phyloP scores from a whole-genome alignment of 2,113 vertebrate genomes.

The Silurus asotus region DNA sequence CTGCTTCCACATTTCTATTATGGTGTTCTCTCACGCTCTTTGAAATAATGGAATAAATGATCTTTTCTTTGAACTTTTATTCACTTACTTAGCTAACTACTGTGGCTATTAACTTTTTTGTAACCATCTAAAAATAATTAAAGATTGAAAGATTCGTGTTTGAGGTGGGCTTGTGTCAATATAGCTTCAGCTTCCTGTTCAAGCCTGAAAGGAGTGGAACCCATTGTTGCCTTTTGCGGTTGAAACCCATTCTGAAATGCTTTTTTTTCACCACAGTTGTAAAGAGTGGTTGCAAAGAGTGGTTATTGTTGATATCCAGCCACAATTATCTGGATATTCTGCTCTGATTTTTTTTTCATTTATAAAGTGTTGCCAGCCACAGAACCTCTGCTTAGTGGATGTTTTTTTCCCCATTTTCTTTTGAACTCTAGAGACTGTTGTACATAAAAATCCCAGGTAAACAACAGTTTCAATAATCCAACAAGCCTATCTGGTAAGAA shows the following conservation, averaged over 20 bases:
- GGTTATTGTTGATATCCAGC: neutral
- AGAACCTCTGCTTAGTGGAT: neutral
- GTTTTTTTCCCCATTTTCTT: neutral
- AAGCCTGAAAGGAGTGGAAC: neutral
- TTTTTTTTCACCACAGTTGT: neutral
- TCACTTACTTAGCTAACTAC: neutral
- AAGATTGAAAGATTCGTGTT: neutral
- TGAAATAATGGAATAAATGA: neutral
- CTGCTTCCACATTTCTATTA: neutral
- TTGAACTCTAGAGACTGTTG: neutral
- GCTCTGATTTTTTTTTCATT: neutral
- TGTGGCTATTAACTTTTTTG: neutral
- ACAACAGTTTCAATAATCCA: neutral
- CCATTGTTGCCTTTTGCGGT: neutral
- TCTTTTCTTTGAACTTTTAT: neutral
- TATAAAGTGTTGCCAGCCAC: neutral
- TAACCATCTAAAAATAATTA: too few relatives aligned
- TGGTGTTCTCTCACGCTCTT: neutral
- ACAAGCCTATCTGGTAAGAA: neutral
- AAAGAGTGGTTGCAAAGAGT: neutral
- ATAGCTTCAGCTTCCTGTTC: neutral
- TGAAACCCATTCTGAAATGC: neutral
- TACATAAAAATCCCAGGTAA: neutral
- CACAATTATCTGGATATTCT: neutral
- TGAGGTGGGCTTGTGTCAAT: neutral